These are phyloP conservation scores for Glaucidium brasilianum DNA, from an alignment of 2,113 vertebrate genomes.

Conservation along the genomic window DNA sequence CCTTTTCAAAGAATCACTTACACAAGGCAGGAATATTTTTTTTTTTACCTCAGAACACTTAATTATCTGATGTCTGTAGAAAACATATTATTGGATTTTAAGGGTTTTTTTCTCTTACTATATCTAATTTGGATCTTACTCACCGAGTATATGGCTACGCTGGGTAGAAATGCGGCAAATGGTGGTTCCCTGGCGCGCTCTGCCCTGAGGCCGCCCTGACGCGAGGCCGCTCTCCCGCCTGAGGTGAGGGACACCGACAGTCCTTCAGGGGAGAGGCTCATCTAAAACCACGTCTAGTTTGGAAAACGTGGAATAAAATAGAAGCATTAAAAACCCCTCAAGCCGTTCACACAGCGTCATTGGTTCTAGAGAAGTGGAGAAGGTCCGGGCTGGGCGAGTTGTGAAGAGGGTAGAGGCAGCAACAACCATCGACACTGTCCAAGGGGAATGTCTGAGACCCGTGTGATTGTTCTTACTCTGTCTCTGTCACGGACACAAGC, in stretches of 20 bases:
- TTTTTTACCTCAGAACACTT: neutral
- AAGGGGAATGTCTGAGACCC: neutral
- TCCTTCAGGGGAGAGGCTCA: neutral
- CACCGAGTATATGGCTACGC: neutral
- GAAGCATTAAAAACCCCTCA: neutral
- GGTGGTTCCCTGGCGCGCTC: neutral
- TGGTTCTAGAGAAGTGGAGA: neutral
- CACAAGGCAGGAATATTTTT: neutral
- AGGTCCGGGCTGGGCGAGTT: too few species aligned
- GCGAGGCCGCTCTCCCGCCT: fast-evolving
- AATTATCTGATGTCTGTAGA: neutral
- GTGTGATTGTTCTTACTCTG: neutral
- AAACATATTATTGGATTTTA: neutral
- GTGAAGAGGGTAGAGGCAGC: neutral
- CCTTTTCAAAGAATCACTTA: neutral
- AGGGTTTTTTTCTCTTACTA: neutral
- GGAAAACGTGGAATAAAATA: neutral
- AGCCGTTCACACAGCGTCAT: fast-evolving
- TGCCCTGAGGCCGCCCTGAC: neutral
- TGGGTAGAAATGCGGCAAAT: fast-evolving
- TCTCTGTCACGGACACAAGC: neutral
- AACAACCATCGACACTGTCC: neutral
- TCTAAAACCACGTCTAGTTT: neutral
- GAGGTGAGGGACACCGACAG: neutral
- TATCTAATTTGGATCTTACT: neutral